A percentile compares a stretch with the other conserved stretches of the same genome.
Conservation (phyloP, 2,888 invertebrate genomes). For the Dasysyrphus tricinctus region DNA sequence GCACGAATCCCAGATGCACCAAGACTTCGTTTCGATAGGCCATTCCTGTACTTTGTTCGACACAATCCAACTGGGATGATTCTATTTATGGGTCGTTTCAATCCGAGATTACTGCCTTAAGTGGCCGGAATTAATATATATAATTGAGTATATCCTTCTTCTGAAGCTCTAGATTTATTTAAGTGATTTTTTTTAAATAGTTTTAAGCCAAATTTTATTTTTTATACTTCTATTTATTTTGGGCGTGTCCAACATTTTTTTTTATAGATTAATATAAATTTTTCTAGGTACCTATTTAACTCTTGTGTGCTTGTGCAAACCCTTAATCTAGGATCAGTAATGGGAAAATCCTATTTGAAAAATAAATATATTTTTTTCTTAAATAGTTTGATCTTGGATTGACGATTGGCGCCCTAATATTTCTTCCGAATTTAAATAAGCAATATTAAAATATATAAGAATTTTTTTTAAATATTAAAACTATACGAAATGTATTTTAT, state of each 20-base stretch:
- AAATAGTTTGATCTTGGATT: slow-evolving; percentile 64
- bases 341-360: slow-evolving; percentile 2
- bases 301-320: slow-evolving; percentile 45
- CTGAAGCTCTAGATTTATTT: slow-evolving; percentile 35
- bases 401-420: slow-evolving; percentile 61
- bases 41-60: slow-evolving; percentile 94
- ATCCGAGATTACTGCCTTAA: slow-evolving; percentile 91
- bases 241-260: slow-evolving; percentile 23
- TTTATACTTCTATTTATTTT: slow-evolving; percentile 19
- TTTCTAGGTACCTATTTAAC: slow-evolving; percentile 28
- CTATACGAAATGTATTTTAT: slow-evolving; percentile 16
- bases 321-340: slow-evolving; percentile 73
- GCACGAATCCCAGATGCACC: slow-evolving; percentile 89
- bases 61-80: slow-evolving; percentile 97
- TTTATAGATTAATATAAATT: slow-evolving; percentile 48
- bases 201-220: slow-evolving; percentile 59
- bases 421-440: slow-evolving; percentile 25
- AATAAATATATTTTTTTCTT: slow-evolving; percentile 4
- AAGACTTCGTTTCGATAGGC: slow-evolving; percentile 92
- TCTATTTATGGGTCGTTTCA: slow-evolving; percentile 94
- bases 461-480: slow-evolving; percentile 47
- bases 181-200: slow-evolving; percentile 49
- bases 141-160: background rate
- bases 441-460: slow-evolving; percentile 27
- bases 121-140: background rate